These are phyloP conservation scores for Brachyopa scutellaris DNA, from an alignment of 2,888 invertebrate species.

Conservation along the genomic window DNA sequence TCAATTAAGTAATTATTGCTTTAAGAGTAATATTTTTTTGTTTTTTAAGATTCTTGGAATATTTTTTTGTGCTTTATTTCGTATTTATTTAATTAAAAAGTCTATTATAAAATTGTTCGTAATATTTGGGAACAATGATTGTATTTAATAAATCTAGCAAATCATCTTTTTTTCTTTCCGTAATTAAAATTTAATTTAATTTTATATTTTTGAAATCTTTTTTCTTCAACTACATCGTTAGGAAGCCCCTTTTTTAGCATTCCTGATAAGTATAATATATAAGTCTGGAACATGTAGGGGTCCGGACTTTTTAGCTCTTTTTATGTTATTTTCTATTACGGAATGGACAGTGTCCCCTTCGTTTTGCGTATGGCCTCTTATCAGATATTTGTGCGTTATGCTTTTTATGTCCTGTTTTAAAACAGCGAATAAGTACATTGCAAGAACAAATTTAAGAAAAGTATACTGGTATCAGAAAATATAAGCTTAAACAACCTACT, in stretches of 20 bases:
- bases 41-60: slow-evolving; percentile 5
- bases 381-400: slow-evolving; percentile 26
- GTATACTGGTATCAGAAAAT: slow-evolving; percentile 11
- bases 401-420: slow-evolving; percentile 35
- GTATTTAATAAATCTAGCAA: too few relatives aligned
- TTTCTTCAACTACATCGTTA: slow-evolving; percentile 24
- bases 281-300: slow-evolving; percentile 19
- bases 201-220: too few relatives aligned
- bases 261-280: slow-evolving; percentile 20
- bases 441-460: slow-evolving; percentile 33
- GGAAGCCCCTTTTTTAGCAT: slow-evolving; percentile 26
- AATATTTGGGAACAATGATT: slow-evolving; percentile 14
- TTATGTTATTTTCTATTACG: slow-evolving; percentile 18
- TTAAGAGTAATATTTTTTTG: slow-evolving; percentile 7
- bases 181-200: too few relatives aligned
- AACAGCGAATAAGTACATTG: slow-evolving; percentile 39
- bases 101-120: slow-evolving; percentile 15
- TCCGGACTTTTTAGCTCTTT: slow-evolving; percentile 17
- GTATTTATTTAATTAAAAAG: slow-evolving; percentile 13
- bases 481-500: slow-evolving; percentile 20
- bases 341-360: slow-evolving; percentile 1
- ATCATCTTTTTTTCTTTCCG: slow-evolving; percentile 10
- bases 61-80: slow-evolving; percentile 5
- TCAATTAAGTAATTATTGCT: slow-evolving; percentile 5
- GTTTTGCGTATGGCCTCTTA: slow-evolving; percentile 28